Percentiles rank a stretch among this genome's conserved stretches.
Evolutionary conservation across 2,888 invertebrate genomes (phyloP).

Genomic region (Euphydryas editha): DNA sequence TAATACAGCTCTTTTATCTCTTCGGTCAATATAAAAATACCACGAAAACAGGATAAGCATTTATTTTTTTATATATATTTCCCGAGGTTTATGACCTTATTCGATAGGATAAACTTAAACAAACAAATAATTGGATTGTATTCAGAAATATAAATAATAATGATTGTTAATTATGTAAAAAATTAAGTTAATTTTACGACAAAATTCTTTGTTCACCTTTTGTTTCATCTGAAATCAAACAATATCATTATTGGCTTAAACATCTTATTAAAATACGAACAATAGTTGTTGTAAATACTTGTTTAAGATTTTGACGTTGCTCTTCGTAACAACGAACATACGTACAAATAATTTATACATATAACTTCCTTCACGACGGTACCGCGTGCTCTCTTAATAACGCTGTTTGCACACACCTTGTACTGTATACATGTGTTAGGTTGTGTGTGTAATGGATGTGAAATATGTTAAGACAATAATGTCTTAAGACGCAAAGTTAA

Average conservation of each 20-base stretch:
- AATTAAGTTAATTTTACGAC: no score
- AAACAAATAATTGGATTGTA: background rate
- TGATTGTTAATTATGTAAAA: no score
- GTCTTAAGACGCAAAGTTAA: background rate
- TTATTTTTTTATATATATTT: no score
- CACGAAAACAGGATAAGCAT: no score
- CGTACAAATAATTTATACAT: background rate
- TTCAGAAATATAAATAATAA: no score
- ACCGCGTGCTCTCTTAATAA: conserved; percentile 23
- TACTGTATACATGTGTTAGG: conserved; percentile 5
- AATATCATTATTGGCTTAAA: background rate
- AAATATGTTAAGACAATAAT: background rate
- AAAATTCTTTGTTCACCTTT: no score
- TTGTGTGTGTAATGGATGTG: background rate
- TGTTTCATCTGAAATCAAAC: no score
- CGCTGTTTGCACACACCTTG: conserved; percentile 7
- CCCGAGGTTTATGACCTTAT: background rate
- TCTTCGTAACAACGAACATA: conserved; percentile 6
- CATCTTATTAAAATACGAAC: background rate
- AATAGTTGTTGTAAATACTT: background rate
- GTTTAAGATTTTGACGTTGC: background rate
- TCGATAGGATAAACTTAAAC: background rate
- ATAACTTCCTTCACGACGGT: conserved; percentile 15
- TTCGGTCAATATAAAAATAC: no score
- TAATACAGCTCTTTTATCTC: no score